Conservation (phyloP, 2,113 vertebrate species). For the Picathartes gymnocephalus region DNA sequence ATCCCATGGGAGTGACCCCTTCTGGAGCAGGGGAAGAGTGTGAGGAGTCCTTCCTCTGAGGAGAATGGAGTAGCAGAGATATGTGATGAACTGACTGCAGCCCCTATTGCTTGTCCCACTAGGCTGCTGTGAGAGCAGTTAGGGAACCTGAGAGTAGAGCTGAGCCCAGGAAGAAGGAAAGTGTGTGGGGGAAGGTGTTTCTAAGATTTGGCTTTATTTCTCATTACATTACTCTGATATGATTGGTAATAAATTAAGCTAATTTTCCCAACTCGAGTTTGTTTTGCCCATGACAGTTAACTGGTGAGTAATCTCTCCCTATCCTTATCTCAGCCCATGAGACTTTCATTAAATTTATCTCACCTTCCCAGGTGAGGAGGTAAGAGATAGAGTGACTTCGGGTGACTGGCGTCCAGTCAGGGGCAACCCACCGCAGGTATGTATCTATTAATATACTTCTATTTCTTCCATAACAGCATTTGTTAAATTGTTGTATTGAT, state of each 20-base stretch:
- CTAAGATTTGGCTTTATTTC: neutral
- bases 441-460: neutral
- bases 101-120: neutral
- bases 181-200: neutral
- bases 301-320: neutral
- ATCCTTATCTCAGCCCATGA: neutral
- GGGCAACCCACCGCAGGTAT: neutral
- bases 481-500: neutral
- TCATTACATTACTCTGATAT: neutral
- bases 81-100: too few relatives aligned
- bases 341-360: neutral
- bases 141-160: too few relatives aligned
- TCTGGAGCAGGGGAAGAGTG: neutral
- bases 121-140: neutral
- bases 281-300: neutral
- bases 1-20: neutral
- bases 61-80: neutral
- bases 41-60: neutral
- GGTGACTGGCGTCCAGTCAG: neutral
- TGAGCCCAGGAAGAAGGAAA: neutral
- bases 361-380: neutral
- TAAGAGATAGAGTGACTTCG: neutral
- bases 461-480: neutral
- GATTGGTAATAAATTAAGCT: neutral
- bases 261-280: neutral